Percentiles rank a stretch among this genome's conserved stretches.
Conservation (phyloP, 2,888 invertebrate genomes). For the Tanypteryx hageni region DNA sequence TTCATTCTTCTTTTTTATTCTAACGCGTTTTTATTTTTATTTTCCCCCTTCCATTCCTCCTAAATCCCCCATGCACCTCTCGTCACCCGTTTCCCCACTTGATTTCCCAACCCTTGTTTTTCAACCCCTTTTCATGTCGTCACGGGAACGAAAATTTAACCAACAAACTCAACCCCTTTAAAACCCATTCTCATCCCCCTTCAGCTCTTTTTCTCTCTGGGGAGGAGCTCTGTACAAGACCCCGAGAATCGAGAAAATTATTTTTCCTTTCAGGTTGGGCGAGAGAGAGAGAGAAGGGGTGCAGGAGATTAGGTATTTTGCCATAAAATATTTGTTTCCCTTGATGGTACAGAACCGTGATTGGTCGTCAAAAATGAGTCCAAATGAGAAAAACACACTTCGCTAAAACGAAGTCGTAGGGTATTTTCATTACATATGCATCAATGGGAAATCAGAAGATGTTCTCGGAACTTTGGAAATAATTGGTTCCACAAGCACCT, state of each 20-base stretch:
- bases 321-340: constrained; percentile 56
- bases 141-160: constrained; percentile 39
- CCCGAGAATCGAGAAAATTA: constrained; percentile 27
- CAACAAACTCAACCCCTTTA: not conserved
- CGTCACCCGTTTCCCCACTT: not conserved
- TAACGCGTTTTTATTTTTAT: not conserved
- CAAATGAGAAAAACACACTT: constrained; percentile 34
- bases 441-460: constrained; percentile 23
- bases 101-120: not conserved
- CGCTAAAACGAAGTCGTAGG: constrained; percentile 31
- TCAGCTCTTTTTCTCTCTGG: not conserved
- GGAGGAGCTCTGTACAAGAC: constrained; percentile 33
- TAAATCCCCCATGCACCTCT: not conserved
- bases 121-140: not conserved
- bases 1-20: not conserved
- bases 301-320: constrained; percentile 8
- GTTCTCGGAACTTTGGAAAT: not conserved
- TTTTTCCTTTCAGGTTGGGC: not conserved
- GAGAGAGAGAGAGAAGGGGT: not conserved
- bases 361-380: constrained; percentile 42
- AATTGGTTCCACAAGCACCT: not conserved
- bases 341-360: constrained; percentile 56
- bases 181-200: not conserved
- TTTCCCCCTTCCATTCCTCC: not conserved
- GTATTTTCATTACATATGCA: constrained; percentile 8